Conservation (phyloP, 2,888 invertebrate species). For the Lepeophtheirus nordmannii region DNA sequence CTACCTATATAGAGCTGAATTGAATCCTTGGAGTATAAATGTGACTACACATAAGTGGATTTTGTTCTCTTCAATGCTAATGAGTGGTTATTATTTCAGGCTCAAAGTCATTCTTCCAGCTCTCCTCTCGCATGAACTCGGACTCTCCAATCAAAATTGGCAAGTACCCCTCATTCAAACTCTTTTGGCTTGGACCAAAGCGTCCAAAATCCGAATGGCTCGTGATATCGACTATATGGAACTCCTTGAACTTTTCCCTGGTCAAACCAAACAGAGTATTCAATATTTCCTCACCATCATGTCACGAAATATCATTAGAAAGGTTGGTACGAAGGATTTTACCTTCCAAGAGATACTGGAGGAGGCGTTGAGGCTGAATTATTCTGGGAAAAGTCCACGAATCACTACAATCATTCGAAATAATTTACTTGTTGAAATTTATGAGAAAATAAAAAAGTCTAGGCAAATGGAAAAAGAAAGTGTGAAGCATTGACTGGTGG, state of each 20-base stretch:
- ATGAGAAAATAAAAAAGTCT: background rate
- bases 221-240: background rate
- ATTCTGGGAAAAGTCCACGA: background rate
- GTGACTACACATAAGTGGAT: no score
- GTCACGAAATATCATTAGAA: background rate
- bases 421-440: background rate
- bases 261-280: background rate
- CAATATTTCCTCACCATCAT: background rate
- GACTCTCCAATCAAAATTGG: background rate
- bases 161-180: background rate
- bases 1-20: no score
- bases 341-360: background rate
- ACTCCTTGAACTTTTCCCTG: background rate
- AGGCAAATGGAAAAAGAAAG: no score
- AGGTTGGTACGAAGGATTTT: background rate
- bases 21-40: no score
- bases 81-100: background rate
- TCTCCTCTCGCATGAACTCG: background rate
- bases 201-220: background rate
- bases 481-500: no score
- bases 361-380: background rate
- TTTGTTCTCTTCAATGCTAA: background rate
- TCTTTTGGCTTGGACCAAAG: background rate
- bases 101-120: background rate
- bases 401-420: background rate